phyloP scores from a whole-genome alignment of 2,888 invertebrate genomes.

The Heteromyza rotundicornis region DNA sequence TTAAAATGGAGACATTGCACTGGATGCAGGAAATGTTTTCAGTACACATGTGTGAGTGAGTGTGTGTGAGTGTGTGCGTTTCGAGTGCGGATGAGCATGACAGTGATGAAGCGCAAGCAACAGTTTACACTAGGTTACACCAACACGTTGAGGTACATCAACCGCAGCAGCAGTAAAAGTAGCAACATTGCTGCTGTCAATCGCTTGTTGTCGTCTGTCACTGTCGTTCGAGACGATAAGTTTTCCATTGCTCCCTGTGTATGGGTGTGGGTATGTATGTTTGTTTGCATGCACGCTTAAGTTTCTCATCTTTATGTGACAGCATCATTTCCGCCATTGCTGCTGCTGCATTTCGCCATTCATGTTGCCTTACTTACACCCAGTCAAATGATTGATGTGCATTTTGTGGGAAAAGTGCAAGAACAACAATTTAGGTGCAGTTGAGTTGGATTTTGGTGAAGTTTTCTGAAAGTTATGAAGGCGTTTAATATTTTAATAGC shows the following conservation, averaged over 20 bases:
- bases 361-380: conserved; percentile 27
- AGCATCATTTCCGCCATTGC: conserved; percentile 43
- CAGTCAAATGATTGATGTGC: conserved; percentile 48
- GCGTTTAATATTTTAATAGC: too few relatives aligned
- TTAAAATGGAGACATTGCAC: not conserved
- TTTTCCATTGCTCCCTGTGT: conserved; percentile 43
- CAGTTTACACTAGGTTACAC: conserved; percentile 35
- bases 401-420: not conserved
- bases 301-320: conserved; percentile 18
- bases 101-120: conserved; percentile 50
- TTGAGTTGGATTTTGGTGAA: too few relatives aligned
- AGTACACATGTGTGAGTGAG: not conserved
- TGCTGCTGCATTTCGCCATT: not conserved
- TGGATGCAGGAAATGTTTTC: not conserved
- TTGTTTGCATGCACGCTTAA: too few relatives aligned
- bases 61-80: conserved; percentile 25
- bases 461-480: too few relatives aligned
- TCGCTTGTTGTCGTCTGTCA: conserved; percentile 14
- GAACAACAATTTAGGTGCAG: too few relatives aligned
- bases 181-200: conserved; percentile 23
- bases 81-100: conserved; percentile 48
- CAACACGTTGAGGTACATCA: too few relatives aligned
- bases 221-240: conserved; percentile 46
- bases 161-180: not conserved
- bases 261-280: conserved; percentile 8